Base-by-base conservation (phyloP, 2,888 invertebrate genomes). In the Thalpophila matura region DNA sequence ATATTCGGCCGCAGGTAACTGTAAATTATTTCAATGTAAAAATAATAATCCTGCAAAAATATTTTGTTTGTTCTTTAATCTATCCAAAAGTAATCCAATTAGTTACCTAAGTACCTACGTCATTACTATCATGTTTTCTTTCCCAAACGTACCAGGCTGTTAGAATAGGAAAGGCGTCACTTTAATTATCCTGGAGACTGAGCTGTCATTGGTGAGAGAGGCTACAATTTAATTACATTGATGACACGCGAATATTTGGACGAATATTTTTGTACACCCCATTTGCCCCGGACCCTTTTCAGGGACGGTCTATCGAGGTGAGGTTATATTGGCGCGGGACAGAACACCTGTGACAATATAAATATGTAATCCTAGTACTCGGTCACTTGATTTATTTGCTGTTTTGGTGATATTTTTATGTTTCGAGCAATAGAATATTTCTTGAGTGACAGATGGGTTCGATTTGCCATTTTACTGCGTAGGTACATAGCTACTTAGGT, bases 221-320 rank as follows among this genome's bases (percentile, higher is more conserved):
- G 55, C 53, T 61, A 73, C 81, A 78, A 78, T 79, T 77, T 80
- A 82, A 84, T 82, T 77, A 77, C 72, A 75, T 69, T 67, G 79
- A 79, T 77, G 82, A 82, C 82, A 72, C 70, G 75, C 56, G 37
- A 70, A 61, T 77, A 69, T 77, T 57, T 50, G 31, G 22, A 55
- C 45, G 58, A 64, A 63, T 67, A 74, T 76, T 84, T 82, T 79
- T 72, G 75, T 77, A 55, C 58, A 53, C 53, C 62, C 68, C 66
- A 72, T 82, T 83, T 77, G 49, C 56, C 18, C 1, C n/a, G 49
- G 18, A 74, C 79, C 84, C 72, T 82, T 79, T 77, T 80, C 63
- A 56, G 50, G 55, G 53, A 75, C 60, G 61, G 56, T 59, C 42
- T 55, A 50, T 64, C 33, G 81, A 77, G 73, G 74, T 81, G 79